Evolutionary conservation across 1,140 invertebrate genomes (phyloP), one percentile per base, ranked within the genome.

Genomic region (Aplysia californica): DNA sequence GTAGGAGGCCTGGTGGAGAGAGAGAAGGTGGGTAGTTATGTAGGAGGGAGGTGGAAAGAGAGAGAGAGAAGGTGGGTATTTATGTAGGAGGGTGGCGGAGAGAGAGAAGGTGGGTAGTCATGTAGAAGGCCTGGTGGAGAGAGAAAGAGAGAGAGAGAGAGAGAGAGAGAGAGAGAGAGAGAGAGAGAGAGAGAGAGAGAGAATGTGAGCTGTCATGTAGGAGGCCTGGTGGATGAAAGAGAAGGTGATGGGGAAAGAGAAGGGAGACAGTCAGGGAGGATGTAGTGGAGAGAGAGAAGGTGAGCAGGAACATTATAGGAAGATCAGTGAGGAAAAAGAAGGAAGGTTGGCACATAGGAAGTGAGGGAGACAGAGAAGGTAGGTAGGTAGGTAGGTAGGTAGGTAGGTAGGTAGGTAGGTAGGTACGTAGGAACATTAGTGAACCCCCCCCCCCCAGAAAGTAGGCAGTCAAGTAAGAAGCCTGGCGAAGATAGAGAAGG

Each of bases 1-100:
- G 56, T 73, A 79, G 6, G 74, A 67, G 15, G 69, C 74, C 78
- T 79, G 70, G 21, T 6, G 50, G n/a, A 26, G 31, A n/a, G 1
- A 38, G 21, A 18, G 35, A 31, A 26, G 31, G 50, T 44, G 10
- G 15, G 36, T 20, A 36, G 26, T 6, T 61, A 26, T 29, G 58
- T 61, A 18, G 15, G 65, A 67, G 65, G 18, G 6, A 67, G 26
- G 36, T 33, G 18, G 15, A 20, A 36, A 67, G 18, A 67, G 15
- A 29, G 18, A 67, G 35, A 20, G 29, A 67, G 29, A 36, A 15
- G 15, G 6, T 4, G 35, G 18, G 15, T n/a, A n/a, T n/a, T n/a
- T n/a, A n/a, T n/a, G n/a, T n/a, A 67, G 29, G 18, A 23, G 39
- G 21, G 10, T n/a, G 3, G 15, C 10, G 67, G 35, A 41, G 23